These are phyloP conservation scores for Chironex yamaguchii DNA, from an alignment of 30 jellyfish, hydroid and myxozoan genomes.

Conservation along the genomic window DNA sequence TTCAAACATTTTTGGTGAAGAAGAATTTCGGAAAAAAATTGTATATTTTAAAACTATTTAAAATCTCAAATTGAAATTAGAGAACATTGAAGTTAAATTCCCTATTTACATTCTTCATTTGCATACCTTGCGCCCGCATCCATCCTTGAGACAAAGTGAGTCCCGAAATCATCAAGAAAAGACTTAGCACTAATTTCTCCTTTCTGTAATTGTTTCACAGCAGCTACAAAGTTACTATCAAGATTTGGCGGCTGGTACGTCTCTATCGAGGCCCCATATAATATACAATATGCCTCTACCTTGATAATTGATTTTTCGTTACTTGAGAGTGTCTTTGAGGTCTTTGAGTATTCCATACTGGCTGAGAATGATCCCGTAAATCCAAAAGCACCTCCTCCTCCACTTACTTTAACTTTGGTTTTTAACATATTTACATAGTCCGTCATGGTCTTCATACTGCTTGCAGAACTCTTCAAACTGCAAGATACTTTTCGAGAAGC, in stretches of 20 bases:
- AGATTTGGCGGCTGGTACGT: conserved; percentile 57
- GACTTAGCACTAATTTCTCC: conserved; percentile 1
- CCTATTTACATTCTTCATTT: too few species aligned
- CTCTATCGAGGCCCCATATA: conserved; percentile 43
- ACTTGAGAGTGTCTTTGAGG: conserved; percentile 30
- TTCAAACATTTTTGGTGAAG: too few species aligned
- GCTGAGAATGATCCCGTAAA: conserved; percentile 58
- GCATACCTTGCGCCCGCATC: conserved; percentile 68
- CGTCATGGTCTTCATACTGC: conserved; percentile 33
- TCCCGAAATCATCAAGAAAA: conserved; percentile 58
- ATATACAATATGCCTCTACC: conserved; percentile 51
- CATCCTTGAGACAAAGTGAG: conserved; percentile 33
- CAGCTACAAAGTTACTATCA: conserved; percentile 30
- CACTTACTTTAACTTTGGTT: conserved; percentile 35
- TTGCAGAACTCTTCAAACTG: conserved; percentile 28
- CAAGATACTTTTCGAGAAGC: conserved; percentile 35
- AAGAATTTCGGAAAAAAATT: too few species aligned
- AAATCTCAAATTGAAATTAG: too few species aligned
- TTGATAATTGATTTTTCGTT: conserved; percentile 46
- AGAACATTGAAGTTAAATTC: too few species aligned
- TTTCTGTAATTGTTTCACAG: conserved; percentile 4
- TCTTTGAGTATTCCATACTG: conserved; percentile 45
- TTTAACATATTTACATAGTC: conserved; percentile 28
- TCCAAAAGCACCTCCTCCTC: background rate
- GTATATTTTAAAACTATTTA: too few species aligned